A percentile compares a stretch with the other conserved stretches of the same genome.
phyloP scores from a whole-genome alignment of 2,113 vertebrate species.

The Neogobius melanostomus region DNA sequence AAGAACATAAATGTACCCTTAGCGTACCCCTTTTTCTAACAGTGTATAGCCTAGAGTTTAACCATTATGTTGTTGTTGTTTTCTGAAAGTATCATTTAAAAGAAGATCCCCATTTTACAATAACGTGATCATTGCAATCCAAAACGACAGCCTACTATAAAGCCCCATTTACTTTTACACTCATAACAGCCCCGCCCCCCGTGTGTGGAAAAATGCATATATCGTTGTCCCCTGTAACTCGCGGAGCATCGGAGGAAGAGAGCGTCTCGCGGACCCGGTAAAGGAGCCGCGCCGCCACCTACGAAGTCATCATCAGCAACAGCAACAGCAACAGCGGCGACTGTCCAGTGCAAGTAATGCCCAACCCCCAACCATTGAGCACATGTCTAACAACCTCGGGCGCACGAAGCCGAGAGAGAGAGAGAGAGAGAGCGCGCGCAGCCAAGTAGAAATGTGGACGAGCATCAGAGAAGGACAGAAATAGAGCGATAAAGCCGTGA shows the following conservation, averaged over 20 bases:
- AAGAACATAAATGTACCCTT: no score
- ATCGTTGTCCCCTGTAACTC: conserved; percentile 32
- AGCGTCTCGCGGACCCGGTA: no score
- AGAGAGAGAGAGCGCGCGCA: conserved; percentile 40
- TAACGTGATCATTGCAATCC: neutral
- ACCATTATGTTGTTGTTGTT: no score
- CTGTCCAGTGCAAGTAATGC: conserved; percentile 12
- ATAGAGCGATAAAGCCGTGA: conserved; percentile 70
- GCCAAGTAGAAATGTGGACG: conserved; percentile 65
- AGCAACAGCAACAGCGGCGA: conserved; percentile 38
- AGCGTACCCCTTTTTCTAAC: no score
- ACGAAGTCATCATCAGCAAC: conserved; percentile 50
- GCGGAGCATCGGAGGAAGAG: conserved; percentile 46
- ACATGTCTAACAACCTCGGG: conserved; percentile 74
- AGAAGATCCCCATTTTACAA: no score
- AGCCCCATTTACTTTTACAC: no score
- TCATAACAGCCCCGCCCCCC: neutral
- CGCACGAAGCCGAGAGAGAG: conserved; percentile 63
- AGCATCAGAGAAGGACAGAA: conserved; percentile 69
- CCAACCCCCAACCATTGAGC: conserved; percentile 65
- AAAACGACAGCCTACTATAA: neutral
- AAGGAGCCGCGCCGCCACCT: conserved; percentile 60
- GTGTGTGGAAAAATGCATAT: neutral
- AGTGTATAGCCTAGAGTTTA: no score
- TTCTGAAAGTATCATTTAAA: no score